phyloP scores from a whole-genome alignment of 1,140 invertebrate species.

The Drosophila oshimai region DNA sequence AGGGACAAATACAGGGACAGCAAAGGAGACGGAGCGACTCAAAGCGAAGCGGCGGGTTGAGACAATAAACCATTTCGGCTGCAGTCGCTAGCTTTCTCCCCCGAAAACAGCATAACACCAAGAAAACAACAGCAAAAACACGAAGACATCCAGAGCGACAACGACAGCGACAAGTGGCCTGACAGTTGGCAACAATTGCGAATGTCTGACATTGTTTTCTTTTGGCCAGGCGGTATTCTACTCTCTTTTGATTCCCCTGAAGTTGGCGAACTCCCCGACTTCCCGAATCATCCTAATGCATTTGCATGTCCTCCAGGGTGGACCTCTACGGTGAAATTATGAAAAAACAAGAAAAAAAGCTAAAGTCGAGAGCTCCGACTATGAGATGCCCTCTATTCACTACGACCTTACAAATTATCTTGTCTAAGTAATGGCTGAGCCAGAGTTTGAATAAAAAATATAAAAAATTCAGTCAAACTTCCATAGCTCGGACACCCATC shows the following conservation, averaged over 20 bases:
- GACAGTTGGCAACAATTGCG: slow-evolving; percentile 63
- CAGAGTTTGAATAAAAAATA: too few relatives aligned
- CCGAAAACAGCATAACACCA: slow-evolving; percentile 26
- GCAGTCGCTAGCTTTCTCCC: not conserved
- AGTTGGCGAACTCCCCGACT: not conserved
- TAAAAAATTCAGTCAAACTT: too few relatives aligned
- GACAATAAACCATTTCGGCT: slow-evolving; percentile 58
- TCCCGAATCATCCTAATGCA: slow-evolving; percentile 16
- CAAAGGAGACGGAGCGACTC: too few relatives aligned
- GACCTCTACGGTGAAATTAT: not conserved
- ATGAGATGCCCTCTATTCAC: too few relatives aligned
- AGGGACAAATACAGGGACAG: too few relatives aligned
- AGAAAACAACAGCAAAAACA: slow-evolving; percentile 3
- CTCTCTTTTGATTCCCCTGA: slow-evolving; percentile 25
- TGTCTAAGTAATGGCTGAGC: too few relatives aligned
- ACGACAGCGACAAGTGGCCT: slow-evolving; percentile 47
- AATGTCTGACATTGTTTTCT: slow-evolving; percentile 48
- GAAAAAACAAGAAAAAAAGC: not conserved
- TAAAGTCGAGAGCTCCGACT: too few relatives aligned
- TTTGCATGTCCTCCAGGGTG: slow-evolving; percentile 21
- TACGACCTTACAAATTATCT: too few relatives aligned
- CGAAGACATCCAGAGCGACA: slow-evolving; percentile 16
- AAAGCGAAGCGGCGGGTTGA: slow-evolving; percentile 7
- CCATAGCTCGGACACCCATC: too few relatives aligned
- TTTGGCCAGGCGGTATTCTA: slow-evolving; percentile 13